Percentiles rank a stretch among this genome's conserved stretches.
Conservation (phyloP, 2,113 vertebrate species). For the Holacanthus passer region DNA sequence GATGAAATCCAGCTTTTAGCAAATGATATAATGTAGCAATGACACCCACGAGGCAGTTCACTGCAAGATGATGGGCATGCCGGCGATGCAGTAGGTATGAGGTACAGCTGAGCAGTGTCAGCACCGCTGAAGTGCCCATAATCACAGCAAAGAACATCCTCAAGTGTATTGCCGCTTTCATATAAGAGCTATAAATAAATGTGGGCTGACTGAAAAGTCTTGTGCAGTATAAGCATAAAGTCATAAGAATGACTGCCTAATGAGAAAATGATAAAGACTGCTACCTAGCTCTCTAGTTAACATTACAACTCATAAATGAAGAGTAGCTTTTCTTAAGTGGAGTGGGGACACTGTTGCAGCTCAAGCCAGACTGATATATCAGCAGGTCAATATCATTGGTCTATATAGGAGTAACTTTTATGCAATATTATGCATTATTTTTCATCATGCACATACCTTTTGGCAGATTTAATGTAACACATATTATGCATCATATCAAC, state of each 20-base stretch:
- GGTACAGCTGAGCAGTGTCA: constrained; percentile 47
- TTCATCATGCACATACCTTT: not conserved
- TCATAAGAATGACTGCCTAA: constrained; percentile 12
- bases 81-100: constrained; percentile 20
- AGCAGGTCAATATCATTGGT: not conserved
- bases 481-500: not conserved
- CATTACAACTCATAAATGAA: not conserved
- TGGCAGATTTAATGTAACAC: not conserved
- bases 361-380: not conserved
- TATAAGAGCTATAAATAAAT: constrained; percentile 25
- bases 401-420: not conserved
- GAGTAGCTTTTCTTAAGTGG: not conserved
- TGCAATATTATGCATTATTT: not conserved
- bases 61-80: constrained; percentile 34
- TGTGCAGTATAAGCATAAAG: not conserved
- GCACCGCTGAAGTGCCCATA: constrained; percentile 42
- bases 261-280: not conserved
- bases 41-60: constrained; percentile 32
- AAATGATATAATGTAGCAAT: constrained; percentile 34
- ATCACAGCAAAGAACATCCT: constrained; percentile 37
- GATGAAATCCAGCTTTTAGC: constrained; percentile 47
- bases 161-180: constrained; percentile 24
- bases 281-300: not conserved
- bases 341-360: not conserved
- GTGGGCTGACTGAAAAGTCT: constrained; percentile 4